Percentiles rank a stretch among this genome's conserved stretches.
phyloP scores from a whole-genome alignment of 2,888 invertebrate species.

The Lasius fuliginosus region DNA sequence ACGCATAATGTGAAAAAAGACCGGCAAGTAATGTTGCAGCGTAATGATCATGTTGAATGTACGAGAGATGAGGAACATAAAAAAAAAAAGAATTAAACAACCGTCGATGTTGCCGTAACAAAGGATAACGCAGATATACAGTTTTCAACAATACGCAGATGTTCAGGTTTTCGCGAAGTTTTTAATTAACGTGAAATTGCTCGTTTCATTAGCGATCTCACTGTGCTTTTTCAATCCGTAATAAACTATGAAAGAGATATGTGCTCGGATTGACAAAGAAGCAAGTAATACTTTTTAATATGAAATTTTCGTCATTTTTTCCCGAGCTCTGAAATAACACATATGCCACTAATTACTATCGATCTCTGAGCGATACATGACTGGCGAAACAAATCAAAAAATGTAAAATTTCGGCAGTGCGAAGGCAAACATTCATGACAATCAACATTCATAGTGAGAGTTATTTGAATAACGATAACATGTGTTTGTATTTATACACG shows the following conservation, averaged over 20 bases:
- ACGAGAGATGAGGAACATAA: background rate
- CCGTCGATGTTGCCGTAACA: conserved; percentile 29
- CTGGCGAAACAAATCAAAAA: conserved; percentile 8
- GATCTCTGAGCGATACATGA: background rate
- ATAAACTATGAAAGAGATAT: conserved; percentile 36
- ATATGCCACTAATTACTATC: conserved; percentile 22
- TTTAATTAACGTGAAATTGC: conserved; percentile 56
- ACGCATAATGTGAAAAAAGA: background rate
- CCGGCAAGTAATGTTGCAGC: background rate
- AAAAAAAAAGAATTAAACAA: conserved; percentile 35
- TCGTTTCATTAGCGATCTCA: conserved; percentile 36
- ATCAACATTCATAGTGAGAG: background rate
- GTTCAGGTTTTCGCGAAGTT: conserved; percentile 9
- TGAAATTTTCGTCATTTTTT: conserved; percentile 8
- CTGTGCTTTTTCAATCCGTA: conserved; percentile 18
- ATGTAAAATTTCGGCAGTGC: background rate
- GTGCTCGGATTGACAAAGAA: conserved; percentile 14
- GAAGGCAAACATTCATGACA: background rate
- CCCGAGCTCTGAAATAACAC: background rate
- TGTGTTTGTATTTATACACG: background rate
- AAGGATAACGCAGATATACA: conserved; percentile 5
- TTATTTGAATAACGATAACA: background rate
- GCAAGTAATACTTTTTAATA: conserved; percentile 4
- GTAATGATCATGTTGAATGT: conserved; percentile 13
- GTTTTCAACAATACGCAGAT: conserved; percentile 20